Base-by-base conservation (phyloP, 1,140 invertebrate species). In the Micrasema minimum region DNA sequence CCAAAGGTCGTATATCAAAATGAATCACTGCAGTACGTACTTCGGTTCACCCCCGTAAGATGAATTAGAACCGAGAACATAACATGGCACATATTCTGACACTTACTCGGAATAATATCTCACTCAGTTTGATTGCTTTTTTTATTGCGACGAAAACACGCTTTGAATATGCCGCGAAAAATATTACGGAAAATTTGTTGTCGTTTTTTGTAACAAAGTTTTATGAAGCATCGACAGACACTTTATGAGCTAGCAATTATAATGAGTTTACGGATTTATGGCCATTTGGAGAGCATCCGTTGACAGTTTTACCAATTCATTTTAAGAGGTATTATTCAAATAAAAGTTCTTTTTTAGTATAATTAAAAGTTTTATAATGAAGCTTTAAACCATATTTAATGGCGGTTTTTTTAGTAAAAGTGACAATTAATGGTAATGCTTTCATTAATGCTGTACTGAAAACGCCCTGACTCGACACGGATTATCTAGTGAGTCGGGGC, bases 231-330 rank as follows among this genome's bases (percentile, higher is more conserved):
- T 50, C 26, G 16, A 50, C 20, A 48, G 2, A 16, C 11, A 31
- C 22, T 48, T 48, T 64, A 48, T 41, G 41, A 48, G 12, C 18
- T 64, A 59, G 38, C 55, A 43, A 59, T 31, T 59, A 41, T 59
- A 59, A 59, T 59, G 55, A 59, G 37, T 41, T 59, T 43, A 38
- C 55, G 38, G 35, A 59, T 59, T 59, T 59, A 59, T 41, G 37
- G 37, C 37, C 12, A 6, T 20, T 22, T 51, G 16, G 55, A 59
- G 50, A 48, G 35, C 20, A 20, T 41, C 7, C 26, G 26, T 7
- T 31, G 26, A 31, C 26, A 31, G 7, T 2, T 31, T 31, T 31
- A 31, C 26, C 26, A 31, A 31, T 31, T 31, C 2, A 31, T 31
- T 31, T 31, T 31, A 4, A 31, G 26, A 4, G 26, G 26, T 7